phyloP scores from a whole-genome alignment of 2,113 vertebrate species.

The Coturnix japonica region DNA sequence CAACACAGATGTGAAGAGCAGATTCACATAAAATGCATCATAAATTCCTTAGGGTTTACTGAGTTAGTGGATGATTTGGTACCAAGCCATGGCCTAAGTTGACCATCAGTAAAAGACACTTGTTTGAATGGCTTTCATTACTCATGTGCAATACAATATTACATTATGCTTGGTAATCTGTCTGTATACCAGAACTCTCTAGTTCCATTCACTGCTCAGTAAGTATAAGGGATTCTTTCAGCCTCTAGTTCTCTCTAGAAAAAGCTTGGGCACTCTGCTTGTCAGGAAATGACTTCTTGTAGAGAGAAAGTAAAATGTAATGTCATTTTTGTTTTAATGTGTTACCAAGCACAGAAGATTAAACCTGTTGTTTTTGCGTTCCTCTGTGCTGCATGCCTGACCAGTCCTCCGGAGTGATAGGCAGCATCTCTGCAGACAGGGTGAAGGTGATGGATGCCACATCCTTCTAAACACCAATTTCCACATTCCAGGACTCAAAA shows the following conservation, averaged over 20 bases:
- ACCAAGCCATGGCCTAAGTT: neutral
- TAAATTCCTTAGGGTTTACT: neutral
- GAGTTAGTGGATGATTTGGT: neutral
- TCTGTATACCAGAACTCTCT: neutral
- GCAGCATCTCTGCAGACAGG: neutral
- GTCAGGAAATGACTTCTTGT: neutral
- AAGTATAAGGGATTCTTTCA: neutral
- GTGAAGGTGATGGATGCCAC: neutral
- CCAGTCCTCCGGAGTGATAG: neutral
- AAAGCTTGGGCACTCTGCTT: neutral
- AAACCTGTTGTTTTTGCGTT: neutral
- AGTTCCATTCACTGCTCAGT: neutral
- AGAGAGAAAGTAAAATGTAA: neutral
- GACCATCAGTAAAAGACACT: neutral
- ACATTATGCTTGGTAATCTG: neutral
- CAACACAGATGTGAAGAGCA: fast-evolving
- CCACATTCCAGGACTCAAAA: neutral
- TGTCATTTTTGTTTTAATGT: neutral
- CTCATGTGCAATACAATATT: neutral
- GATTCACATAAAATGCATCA: neutral
- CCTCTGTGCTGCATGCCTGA: neutral
- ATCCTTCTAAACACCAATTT: neutral
- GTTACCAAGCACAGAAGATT: neutral
- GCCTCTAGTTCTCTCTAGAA: neutral
- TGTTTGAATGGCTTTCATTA: neutral